Percentiles rank a stretch among this genome's conserved stretches.
Conservation (phyloP, 1,140 invertebrate genomes). For the Sarcophaga bullata region DNA sequence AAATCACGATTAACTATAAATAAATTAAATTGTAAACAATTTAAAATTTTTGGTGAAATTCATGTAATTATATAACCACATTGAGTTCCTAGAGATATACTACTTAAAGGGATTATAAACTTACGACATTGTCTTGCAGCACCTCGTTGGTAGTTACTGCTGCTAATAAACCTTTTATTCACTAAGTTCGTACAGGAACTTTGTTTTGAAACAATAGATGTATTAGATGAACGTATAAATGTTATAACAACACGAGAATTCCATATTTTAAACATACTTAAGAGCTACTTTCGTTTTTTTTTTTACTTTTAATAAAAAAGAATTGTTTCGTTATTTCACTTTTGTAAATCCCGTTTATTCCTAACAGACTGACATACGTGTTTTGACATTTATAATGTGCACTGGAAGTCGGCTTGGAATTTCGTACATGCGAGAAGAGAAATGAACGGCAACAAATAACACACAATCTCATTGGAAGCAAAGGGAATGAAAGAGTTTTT, state of each 20-base stretch:
- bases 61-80: conserved; percentile 3
- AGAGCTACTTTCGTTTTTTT: neutral
- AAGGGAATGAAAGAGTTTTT: neutral
- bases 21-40: neutral
- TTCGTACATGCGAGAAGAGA: neutral
- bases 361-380: neutral
- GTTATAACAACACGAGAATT: conserved; percentile 11
- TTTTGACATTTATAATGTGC: neutral
- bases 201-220: neutral
- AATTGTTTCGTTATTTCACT: neutral
- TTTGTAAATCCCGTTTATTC: neutral
- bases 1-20: conserved; percentile 9
- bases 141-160: neutral
- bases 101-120: neutral
- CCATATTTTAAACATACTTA: conserved; percentile 28
- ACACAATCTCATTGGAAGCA: neutral
- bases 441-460: neutral
- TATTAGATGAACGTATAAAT: neutral
- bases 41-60: conserved; percentile 33
- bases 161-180: neutral
- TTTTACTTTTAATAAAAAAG: neutral
- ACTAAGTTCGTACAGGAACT: neutral
- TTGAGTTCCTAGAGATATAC: neutral
- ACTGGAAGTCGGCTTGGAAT: conserved; percentile 32
- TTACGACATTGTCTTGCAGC: neutral